phyloP scores from a whole-genome alignment of 2,113 vertebrate genomes.

The Echinops telfairi region DNA sequence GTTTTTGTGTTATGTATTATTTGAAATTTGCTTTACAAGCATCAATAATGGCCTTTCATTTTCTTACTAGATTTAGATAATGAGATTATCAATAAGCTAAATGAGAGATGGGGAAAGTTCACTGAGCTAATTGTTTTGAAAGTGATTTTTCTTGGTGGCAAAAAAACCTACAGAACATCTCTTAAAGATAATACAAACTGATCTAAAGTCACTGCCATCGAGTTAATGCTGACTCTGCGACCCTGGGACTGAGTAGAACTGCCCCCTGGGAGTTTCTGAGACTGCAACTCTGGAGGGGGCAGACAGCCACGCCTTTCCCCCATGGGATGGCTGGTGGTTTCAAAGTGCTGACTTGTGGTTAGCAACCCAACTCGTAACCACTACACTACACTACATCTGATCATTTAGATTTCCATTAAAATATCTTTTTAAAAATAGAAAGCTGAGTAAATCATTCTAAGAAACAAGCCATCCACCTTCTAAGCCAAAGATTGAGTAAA shows the following conservation, averaged over 20 bases:
- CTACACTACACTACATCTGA: neutral
- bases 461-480: constrained; percentile 38
- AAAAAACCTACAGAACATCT: neutral
- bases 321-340: no score
- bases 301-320: no score
- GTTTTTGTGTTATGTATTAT: constrained; percentile 11
- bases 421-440: neutral
- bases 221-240: no score
- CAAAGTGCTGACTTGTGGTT: no score
- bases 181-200: constrained; percentile 7
- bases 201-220: neutral
- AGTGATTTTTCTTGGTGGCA: constrained; percentile 22
- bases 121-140: constrained; percentile 48
- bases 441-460: constrained; percentile 37
- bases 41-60: neutral
- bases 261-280: no score
- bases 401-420: constrained; percentile 46
- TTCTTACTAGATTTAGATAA: constrained; percentile 2
- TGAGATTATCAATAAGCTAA: neutral
- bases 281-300: no score
- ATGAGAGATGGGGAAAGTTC: neutral
- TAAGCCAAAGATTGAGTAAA: constrained; percentile 56
- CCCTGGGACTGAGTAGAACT: no score
- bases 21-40: neutral
- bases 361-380: neutral